These are phyloP conservation scores for Cichladusa arquata DNA, from an alignment of 2,113 vertebrate species.

Conservation along the genomic window DNA sequence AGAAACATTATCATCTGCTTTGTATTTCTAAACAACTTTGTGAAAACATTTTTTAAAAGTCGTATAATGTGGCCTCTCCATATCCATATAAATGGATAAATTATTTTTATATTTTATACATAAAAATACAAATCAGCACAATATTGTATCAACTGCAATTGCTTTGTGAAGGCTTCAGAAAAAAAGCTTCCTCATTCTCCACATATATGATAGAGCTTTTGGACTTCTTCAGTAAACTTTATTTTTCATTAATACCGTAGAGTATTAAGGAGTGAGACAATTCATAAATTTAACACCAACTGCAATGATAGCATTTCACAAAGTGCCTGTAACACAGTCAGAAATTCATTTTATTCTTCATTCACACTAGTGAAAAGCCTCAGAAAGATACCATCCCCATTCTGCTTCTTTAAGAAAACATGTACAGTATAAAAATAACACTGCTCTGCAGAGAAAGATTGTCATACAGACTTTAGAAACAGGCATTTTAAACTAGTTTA, in stretches of 20 bases:
- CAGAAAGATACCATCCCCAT: neutral
- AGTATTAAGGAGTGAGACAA: neutral
- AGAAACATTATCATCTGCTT: neutral
- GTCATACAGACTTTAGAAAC: neutral
- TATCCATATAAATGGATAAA: neutral
- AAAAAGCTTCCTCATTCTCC: neutral
- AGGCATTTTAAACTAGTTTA: neutral
- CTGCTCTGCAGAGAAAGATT: neutral
- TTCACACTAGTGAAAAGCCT: neutral
- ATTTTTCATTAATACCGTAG: slow-evolving; percentile 47
- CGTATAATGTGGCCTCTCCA: neutral
- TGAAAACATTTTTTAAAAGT: neutral
- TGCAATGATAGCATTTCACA: neutral
- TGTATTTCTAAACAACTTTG: neutral
- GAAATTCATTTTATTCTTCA: neutral
- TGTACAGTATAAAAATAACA: slow-evolving; percentile 27
- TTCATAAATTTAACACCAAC: neutral
- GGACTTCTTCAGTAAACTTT: neutral
- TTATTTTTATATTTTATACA: neutral
- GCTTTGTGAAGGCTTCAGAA: neutral
- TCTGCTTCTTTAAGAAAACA: slow-evolving; percentile 7
- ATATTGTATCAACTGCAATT: neutral
- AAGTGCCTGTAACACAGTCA: neutral
- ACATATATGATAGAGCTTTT: neutral
- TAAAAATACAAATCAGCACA: neutral